Percentiles rank a stretch among this genome's conserved stretches.
Evolutionary conservation across 2,113 vertebrate genomes (phyloP).

Genomic region (Leucopsar rothschildi): DNA sequence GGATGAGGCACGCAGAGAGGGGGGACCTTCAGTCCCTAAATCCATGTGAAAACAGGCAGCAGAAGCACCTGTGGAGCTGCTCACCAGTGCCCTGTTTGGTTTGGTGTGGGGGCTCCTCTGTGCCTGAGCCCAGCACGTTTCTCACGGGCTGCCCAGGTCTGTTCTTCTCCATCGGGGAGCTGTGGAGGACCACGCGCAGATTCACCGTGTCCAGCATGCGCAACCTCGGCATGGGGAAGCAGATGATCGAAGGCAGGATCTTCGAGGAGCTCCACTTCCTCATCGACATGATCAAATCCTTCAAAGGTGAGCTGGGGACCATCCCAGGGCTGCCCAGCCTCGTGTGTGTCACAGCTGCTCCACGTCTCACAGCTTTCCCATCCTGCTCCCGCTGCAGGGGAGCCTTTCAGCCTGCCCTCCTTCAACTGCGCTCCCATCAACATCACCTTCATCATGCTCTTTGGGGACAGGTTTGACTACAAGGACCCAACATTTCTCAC

Average conservation of each 20-base stretch:
- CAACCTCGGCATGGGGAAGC: conserved; percentile 70
- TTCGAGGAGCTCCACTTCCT: conserved; percentile 70
- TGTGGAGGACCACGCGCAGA: conserved; percentile 67
- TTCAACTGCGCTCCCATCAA: conserved; percentile 76
- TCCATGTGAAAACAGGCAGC: neutral
- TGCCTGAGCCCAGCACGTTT: neutral
- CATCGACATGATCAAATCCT: conserved; percentile 57
- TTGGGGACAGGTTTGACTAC: conserved; percentile 75
- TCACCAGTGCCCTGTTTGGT: neutral
- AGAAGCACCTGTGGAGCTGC: neutral
- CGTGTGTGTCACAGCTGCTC: neutral
- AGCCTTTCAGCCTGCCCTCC: conserved; percentile 61
- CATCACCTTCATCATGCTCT: conserved; percentile 70
- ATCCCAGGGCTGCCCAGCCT: accelerated
- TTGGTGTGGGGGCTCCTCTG: neutral
- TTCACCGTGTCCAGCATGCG: conserved; percentile 71
- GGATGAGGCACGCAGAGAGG: neutral
- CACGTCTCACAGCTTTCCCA: neutral
- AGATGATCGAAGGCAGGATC: conserved; percentile 41
- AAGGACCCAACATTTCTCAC: conserved; percentile 66
- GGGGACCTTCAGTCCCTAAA: neutral
- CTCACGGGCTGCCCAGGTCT: conserved; percentile 54
- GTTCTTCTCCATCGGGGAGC: conserved; percentile 73
- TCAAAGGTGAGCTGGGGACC: conserved; percentile 59
- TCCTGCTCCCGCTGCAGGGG: conserved; percentile 1